phyloP scores from a whole-genome alignment of 2,113 vertebrate species.

The Seriola quinqueradiata region DNA sequence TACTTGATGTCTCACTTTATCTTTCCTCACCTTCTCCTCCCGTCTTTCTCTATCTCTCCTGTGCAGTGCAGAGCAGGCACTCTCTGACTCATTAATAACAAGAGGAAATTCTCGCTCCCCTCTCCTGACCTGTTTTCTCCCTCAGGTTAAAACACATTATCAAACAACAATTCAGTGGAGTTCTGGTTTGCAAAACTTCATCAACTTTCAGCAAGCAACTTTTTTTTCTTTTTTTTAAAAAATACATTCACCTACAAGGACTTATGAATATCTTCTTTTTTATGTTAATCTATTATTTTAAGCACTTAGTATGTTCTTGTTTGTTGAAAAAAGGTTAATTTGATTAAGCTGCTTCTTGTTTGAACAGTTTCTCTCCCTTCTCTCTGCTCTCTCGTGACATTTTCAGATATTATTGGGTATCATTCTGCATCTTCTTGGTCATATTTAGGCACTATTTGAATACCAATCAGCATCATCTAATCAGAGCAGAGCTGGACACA shows the following conservation, averaged over 20 bases:
- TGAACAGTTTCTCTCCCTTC: slow-evolving; percentile 19
- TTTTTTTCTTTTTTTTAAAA: neutral
- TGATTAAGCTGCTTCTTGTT: slow-evolving; percentile 11
- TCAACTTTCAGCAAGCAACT: slow-evolving; percentile 25
- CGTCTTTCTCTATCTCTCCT: neutral
- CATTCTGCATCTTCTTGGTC: slow-evolving; percentile 47
- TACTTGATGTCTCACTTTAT: neutral
- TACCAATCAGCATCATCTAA: slow-evolving; percentile 42
- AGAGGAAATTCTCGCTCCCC: slow-evolving; percentile 17
- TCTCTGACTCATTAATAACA: slow-evolving; percentile 53
- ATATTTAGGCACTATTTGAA: slow-evolving; percentile 28
- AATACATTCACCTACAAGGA: slow-evolving; percentile 2
- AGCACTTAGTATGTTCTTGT: slow-evolving; percentile 1
- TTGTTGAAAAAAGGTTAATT: slow-evolving; percentile 14
- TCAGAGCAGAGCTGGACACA: slow-evolving; percentile 55
- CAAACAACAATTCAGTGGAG: slow-evolving; percentile 5
- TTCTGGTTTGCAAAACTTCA: slow-evolving; percentile 31
- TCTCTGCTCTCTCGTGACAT: slow-evolving; percentile 35
- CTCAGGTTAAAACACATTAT: slow-evolving; percentile 28
- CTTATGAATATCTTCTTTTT: slow-evolving; percentile 16
- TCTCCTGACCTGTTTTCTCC: slow-evolving; percentile 36
- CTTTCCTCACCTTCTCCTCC: neutral
- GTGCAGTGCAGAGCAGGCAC: slow-evolving; percentile 41
- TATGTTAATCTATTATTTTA: slow-evolving; percentile 6
- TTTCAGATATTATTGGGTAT: slow-evolving; percentile 19